Conservation (phyloP, 2,888 invertebrate species). For the Rutpela maculata region DNA sequence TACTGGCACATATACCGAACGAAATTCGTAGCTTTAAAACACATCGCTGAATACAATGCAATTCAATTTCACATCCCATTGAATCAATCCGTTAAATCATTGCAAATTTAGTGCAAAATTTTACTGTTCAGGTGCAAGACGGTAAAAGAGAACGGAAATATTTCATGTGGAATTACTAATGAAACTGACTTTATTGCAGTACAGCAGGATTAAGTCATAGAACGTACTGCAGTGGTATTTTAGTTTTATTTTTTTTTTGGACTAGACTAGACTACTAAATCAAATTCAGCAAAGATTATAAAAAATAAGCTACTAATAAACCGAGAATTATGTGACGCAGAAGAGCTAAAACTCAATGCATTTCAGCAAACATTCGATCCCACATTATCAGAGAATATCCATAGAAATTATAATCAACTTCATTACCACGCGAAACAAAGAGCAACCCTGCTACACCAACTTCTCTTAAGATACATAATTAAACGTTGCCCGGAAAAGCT, state of each 20-base stretch:
- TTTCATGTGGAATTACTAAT: neutral
- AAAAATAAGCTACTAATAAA: no score
- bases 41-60: neutral
- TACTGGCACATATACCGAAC: neutral
- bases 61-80: neutral
- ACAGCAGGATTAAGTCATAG: neutral
- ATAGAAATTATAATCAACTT: no score
- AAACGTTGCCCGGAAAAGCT: no score
- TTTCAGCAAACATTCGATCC: no score
- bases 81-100: neutral
- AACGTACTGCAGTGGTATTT: neutral
- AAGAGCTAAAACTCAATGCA: no score
- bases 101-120: neutral
- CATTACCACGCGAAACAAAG: no score
- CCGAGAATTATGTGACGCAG: no score
- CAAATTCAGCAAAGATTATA: no score
- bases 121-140: neutral
- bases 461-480: no score
- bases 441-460: no score
- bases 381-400: no score
- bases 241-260: neutral
- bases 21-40: neutral
- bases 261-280: no score
- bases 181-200: neutral
- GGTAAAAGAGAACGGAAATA: neutral